Percentiles rank a stretch among this genome's conserved stretches.
These are phyloP conservation scores for Ganaspis brasiliensis DNA, from an alignment of 2,888 invertebrate species.

Conservation along the genomic window DNA sequence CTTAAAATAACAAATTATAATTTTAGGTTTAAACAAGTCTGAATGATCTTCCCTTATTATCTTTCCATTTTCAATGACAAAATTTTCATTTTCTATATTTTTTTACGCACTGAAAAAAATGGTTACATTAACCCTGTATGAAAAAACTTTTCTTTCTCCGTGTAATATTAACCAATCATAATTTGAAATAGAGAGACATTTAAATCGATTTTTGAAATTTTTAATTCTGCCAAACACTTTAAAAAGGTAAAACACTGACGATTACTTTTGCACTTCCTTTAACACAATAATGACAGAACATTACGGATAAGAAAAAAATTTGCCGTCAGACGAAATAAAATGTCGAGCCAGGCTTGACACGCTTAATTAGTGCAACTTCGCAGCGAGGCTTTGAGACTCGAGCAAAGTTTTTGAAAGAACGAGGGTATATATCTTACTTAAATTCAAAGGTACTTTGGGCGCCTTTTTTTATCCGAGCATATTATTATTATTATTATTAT, in stretches of 20 bases:
- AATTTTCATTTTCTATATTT: too few species aligned
- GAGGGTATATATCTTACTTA: slow-evolving; percentile 77
- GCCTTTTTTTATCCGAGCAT: slow-evolving; percentile 49
- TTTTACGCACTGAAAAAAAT: too few species aligned
- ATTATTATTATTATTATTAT: slow-evolving; percentile 49
- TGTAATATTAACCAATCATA: too few species aligned
- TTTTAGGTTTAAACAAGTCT: too few species aligned
- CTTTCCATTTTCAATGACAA: too few species aligned
- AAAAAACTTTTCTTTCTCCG: too few species aligned
- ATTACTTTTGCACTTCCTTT: neutral
- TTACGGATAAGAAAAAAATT: slow-evolving; percentile 56
- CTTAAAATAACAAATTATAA: too few species aligned
- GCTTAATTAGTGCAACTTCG: slow-evolving; percentile 65
- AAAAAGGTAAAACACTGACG: neutral
- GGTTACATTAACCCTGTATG: too few species aligned
- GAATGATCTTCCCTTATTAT: too few species aligned
- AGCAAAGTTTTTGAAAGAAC: slow-evolving; percentile 78
- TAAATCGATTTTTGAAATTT: too few species aligned
- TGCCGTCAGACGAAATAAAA: slow-evolving; percentile 47
- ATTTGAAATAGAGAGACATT: too few species aligned
- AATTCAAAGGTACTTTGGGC: slow-evolving; percentile 73
- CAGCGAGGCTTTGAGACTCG: slow-evolving; percentile 58
- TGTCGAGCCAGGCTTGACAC: slow-evolving; percentile 61
- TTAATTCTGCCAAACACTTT: neutral
- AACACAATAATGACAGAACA: slow-evolving; percentile 31